Conservation (phyloP, 2,797 vertebrate species). For the Intellagama lesueurii region DNA sequence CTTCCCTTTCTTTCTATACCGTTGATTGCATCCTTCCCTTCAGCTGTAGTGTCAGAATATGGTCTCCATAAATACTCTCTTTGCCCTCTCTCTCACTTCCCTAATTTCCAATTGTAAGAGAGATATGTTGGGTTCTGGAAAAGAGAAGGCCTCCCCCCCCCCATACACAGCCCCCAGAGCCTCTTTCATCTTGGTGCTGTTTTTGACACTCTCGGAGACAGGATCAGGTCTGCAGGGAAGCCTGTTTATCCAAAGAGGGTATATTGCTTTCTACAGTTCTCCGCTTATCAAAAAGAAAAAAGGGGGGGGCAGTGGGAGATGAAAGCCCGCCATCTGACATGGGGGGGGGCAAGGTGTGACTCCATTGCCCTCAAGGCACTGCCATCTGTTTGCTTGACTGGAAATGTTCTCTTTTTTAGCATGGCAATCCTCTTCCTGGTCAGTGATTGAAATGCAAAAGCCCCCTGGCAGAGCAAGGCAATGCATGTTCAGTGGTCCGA, state of each 20-base stretch:
- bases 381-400: slow-evolving; percentile 12
- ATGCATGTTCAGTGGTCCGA: no score
- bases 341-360: not conserved
- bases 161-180: not conserved
- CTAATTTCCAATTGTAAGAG: slow-evolving; percentile 3
- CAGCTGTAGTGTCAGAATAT: slow-evolving; percentile 49
- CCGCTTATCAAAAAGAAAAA: not conserved
- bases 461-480: not conserved
- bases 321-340: not conserved
- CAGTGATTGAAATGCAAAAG: not conserved
- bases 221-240: not conserved
- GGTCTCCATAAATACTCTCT: slow-evolving; percentile 44
- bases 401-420: not conserved
- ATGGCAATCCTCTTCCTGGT: not conserved
- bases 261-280: slow-evolving; percentile 10
- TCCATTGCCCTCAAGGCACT: not conserved
- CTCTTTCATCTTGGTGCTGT: slow-evolving; percentile 8
- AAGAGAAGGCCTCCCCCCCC: not conserved
- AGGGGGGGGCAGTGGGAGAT: not conserved
- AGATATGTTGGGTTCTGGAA: slow-evolving; percentile 34
- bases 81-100: not conserved
- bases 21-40: not conserved
- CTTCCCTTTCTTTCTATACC: not conserved
- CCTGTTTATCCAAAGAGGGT: fast-evolving
- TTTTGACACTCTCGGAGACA: not conserved